These are phyloP conservation scores for Cylindroiulus punctatus DNA, from an alignment of 2,888 invertebrate species.

Conservation along the genomic window DNA sequence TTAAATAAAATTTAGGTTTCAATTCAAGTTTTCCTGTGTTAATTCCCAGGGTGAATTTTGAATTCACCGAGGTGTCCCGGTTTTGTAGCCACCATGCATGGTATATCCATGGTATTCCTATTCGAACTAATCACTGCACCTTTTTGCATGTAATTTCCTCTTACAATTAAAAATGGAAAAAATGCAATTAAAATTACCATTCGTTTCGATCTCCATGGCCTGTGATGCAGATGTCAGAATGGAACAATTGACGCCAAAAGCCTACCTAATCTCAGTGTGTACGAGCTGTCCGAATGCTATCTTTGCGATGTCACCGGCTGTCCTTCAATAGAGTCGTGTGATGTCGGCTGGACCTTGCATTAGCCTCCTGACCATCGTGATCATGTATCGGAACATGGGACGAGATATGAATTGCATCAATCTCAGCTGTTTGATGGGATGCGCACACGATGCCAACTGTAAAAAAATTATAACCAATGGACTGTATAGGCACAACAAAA, in stretches of 20 bases:
- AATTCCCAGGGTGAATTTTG: too few species aligned
- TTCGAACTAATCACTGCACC: too few species aligned
- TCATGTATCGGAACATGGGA: neutral
- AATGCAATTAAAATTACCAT: neutral
- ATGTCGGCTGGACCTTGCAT: neutral
- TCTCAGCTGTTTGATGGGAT: neutral
- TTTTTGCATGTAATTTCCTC: neutral
- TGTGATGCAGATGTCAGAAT: neutral
- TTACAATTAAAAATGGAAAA: neutral
- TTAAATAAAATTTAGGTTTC: too few species aligned
- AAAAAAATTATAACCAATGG: neutral
- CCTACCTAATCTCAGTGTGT: neutral
- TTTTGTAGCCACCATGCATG: too few species aligned
- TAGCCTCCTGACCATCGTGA: neutral
- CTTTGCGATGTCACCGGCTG: conserved; percentile 9
- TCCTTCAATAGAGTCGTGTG: neutral
- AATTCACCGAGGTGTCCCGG: too few species aligned
- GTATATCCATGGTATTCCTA: too few species aligned
- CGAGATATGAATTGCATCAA: neutral
- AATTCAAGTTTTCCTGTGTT: too few species aligned
- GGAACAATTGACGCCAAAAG: neutral
- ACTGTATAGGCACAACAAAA: neutral
- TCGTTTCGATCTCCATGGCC: neutral
- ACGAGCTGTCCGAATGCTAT: neutral
- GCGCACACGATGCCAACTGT: neutral